Percentiles rank a stretch among this genome's conserved stretches.
Conservation (phyloP, 2,797 vertebrate species). For the Acipenser oxyrinchus region DNA sequence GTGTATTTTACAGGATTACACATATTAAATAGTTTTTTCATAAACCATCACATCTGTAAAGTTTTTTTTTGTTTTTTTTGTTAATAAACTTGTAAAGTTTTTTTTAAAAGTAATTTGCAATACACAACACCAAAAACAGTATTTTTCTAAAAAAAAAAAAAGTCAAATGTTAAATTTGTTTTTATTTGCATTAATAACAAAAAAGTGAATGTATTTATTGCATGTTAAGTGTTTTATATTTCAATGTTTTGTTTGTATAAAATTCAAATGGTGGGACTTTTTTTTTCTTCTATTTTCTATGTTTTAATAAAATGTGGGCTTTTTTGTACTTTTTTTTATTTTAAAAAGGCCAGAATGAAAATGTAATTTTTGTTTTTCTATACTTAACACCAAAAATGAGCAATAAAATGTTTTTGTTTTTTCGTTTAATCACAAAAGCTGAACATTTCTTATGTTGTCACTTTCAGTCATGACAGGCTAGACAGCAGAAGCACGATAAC, state of each 20-base stretch:
- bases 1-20: not conserved
- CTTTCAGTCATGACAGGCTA: too few species aligned
- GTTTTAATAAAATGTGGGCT: slow-evolving; percentile 58
- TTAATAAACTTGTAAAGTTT: slow-evolving; percentile 29
- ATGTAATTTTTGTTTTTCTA: slow-evolving; percentile 48
- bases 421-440: too few species aligned
- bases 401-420: slow-evolving; percentile 50
- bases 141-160: slow-evolving; percentile 44
- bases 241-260: slow-evolving; percentile 52
- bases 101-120: slow-evolving; percentile 42
- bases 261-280: slow-evolving; percentile 50
- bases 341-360: slow-evolving; percentile 61
- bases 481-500: too few species aligned
- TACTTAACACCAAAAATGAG: slow-evolving; percentile 60
- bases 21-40: slow-evolving; percentile 7
- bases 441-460: too few species aligned
- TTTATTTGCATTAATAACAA: slow-evolving; percentile 56
- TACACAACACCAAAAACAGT: slow-evolving; percentile 58
- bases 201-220: slow-evolving; percentile 76
- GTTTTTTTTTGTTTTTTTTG: slow-evolving; percentile 35
- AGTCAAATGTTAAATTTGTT: slow-evolving; percentile 51
- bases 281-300: slow-evolving; percentile 48
- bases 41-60: slow-evolving; percentile 23
- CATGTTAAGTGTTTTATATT: slow-evolving; percentile 70
- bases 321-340: slow-evolving; percentile 43